Evolutionary conservation across 2,113 vertebrate genomes (phyloP).

Genomic region (Ageneiosus marmoratus): DNA sequence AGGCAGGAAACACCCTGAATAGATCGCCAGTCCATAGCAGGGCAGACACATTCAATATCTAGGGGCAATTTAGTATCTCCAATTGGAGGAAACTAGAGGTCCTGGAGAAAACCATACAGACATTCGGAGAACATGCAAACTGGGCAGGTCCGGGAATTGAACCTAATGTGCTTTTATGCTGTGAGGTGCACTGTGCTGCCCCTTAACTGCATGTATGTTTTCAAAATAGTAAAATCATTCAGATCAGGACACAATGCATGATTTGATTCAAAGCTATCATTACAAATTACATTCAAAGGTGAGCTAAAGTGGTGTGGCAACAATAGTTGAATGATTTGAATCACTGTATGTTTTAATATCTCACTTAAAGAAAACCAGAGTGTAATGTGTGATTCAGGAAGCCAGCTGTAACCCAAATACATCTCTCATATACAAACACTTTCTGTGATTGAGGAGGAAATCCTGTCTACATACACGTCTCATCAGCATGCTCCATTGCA

Average conservation of each 20-base stretch:
- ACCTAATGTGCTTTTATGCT: no score
- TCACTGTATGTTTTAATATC: not conserved
- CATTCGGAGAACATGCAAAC: no score
- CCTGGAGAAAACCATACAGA: no score
- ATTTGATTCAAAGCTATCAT: not conserved
- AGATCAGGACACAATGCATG: not conserved
- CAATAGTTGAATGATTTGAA: constrained; percentile 19
- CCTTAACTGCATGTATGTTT: not conserved
- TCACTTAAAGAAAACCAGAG: not conserved
- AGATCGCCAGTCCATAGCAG: no score
- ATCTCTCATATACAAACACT: no score
- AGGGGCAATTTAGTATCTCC: no score
- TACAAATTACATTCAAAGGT: not conserved
- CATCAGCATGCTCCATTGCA: constrained; percentile 14
- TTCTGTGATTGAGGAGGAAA: not conserved
- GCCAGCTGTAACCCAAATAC: not conserved
- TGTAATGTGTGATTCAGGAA: not conserved
- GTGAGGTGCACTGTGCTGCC: no score
- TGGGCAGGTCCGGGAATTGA: no score
- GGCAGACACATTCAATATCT: no score
- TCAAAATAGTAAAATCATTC: constrained; percentile 1
- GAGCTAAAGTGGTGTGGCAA: not conserved
- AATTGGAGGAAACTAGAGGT: no score
- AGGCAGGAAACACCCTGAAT: no score
- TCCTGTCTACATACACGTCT: constrained; percentile 7